These are phyloP conservation scores for Engraulis encrasicolus DNA, from an alignment of 2,113 vertebrate genomes.

Conservation along the genomic window DNA sequence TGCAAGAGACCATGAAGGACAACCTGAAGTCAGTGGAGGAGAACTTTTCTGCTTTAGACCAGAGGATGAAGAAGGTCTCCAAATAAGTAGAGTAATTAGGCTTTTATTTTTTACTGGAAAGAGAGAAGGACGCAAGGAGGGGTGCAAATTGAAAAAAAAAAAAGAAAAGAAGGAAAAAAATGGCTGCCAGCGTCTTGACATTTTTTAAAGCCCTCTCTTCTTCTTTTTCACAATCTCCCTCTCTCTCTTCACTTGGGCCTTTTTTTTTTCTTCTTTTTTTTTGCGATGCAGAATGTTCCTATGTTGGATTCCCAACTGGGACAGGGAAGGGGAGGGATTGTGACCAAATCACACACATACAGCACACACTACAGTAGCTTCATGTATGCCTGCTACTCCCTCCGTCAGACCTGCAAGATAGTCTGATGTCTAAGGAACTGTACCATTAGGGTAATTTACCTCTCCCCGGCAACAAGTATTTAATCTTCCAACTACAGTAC, in stretches of 20 bases:
- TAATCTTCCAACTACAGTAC: background rate
- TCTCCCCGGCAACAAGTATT: background rate
- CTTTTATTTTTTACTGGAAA: slow-evolving; percentile 25
- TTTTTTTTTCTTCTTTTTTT: slow-evolving; percentile 57
- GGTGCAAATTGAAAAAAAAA: slow-evolving; percentile 16
- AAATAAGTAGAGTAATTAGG: slow-evolving; percentile 70
- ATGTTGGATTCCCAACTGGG: slow-evolving; percentile 49
- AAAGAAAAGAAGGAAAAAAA: background rate
- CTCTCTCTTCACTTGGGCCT: slow-evolving; percentile 26
- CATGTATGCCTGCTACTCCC: slow-evolving; percentile 36
- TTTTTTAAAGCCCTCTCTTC: slow-evolving; percentile 42
- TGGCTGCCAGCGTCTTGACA: slow-evolving; percentile 41
- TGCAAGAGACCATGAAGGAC: slow-evolving; percentile 90
- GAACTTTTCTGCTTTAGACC: slow-evolving; percentile 83
- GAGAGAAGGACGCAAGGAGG: slow-evolving; percentile 44
- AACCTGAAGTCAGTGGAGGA: slow-evolving; percentile 85
- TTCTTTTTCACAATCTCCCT: slow-evolving; percentile 47
- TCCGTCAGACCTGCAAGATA: background rate
- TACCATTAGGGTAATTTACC: too few relatives aligned
- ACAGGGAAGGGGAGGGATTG: slow-evolving; percentile 42
- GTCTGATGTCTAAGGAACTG: slow-evolving; percentile 1
- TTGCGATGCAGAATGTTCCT: slow-evolving; percentile 57
- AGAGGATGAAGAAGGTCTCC: slow-evolving; percentile 85
- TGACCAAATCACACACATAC: slow-evolving; percentile 61
- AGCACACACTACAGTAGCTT: slow-evolving; percentile 46